These are phyloP conservation scores for Forficula auricularia DNA, from an alignment of 1,140 invertebrate species.

Conservation along the genomic window DNA sequence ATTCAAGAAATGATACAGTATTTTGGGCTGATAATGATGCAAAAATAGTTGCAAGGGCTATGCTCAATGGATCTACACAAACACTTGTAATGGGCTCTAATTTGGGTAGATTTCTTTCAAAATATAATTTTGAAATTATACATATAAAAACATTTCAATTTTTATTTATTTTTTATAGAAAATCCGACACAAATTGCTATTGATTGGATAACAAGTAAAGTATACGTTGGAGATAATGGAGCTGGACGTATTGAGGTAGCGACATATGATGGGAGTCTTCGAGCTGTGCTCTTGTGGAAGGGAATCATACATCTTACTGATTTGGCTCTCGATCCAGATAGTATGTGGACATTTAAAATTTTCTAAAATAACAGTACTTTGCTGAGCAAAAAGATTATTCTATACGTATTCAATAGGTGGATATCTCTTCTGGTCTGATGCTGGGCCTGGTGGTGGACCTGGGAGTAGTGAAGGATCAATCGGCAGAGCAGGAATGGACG, in stretches of 20 bases:
- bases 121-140: not conserved
- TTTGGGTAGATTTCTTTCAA: conserved; percentile 32
- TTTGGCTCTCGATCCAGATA: conserved; percentile 58
- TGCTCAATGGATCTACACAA: conserved; percentile 58
- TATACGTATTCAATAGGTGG: no score
- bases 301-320: conserved; percentile 66
- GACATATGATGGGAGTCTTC: conserved; percentile 54
- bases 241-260: conserved; percentile 68
- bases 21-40: conserved; percentile 78
- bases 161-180: conserved; percentile 24
- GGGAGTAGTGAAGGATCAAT: conserved; percentile 60
- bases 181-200: conserved; percentile 59
- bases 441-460: conserved; percentile 64
- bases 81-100: conserved; percentile 45
- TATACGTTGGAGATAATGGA: conserved; percentile 78
- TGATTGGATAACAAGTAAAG: conserved; percentile 70
- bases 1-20: conserved; percentile 56
- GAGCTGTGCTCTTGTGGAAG: conserved; percentile 59
- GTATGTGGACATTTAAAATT: no score
- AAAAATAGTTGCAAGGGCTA: conserved; percentile 60
- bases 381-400: no score
- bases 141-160: not conserved
- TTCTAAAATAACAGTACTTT: no score
- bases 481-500: conserved; percentile 76
- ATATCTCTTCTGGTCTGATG: conserved; percentile 77